Evolutionary conservation across 2,888 invertebrate genomes (phyloP), one percentile per base, ranked within the genome.

Genomic region (Polyploca ridens): DNA sequence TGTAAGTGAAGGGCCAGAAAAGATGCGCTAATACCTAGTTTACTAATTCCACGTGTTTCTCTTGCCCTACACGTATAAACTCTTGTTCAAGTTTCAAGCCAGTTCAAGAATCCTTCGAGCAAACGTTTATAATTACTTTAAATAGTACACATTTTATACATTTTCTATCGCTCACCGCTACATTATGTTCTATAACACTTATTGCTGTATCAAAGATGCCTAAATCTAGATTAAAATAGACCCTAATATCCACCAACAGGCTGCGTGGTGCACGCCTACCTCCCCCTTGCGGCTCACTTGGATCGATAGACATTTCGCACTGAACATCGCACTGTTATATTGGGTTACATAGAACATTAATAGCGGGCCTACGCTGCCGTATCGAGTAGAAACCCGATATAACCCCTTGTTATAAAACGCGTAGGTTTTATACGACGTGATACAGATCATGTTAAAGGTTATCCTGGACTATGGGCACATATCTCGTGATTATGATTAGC

Each of bases 221-320:
- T 1, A 19, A 54, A 54, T 54, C 10, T 54, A n/a, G 54, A 46
- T 46, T 14, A 6, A 46, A 46, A 46, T n/a, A 13, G n/a, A 5
- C n/a, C n/a, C 0, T n/a, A 46, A 46, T n/a, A 46, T 46, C 7
- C 46, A 46, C 44, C 1, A 14, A 46, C 46, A n/a, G 46, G 0
- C 46, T 41, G 46, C 46, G 3, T n/a, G 46, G n/a, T 6, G 46
- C 46, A n/a, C 46, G 46, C 46, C 46, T 46, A 49, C 61, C 38
- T 41, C 19, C 61, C 64, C 62, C 1, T 54, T 62, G 35, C 62
- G 11, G 5, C n/a, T n/a, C 62, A 38, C 41, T 41, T 63, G 64
- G 66, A 70, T 75, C 73, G 62, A 74, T 74, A 71, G 49, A 8
- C 59, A 66, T 66, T 63, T 64, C 69, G 65, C 67, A 66, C 27